Conservation (phyloP, 2,113 vertebrate species). For the sheep (Ovis aries) region DNA sequence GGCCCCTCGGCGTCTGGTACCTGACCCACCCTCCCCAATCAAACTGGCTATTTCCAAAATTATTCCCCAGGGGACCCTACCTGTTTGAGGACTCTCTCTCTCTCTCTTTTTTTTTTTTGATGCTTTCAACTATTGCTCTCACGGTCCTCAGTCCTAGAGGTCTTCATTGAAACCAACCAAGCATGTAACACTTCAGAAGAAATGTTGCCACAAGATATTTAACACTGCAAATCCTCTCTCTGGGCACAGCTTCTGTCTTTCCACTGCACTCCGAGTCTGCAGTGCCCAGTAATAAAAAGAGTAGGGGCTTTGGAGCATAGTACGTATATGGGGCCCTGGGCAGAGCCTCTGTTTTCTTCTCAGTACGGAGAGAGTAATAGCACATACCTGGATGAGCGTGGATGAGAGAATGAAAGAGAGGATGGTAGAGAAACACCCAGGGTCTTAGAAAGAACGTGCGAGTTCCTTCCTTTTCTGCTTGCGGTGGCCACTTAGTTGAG, state of each 20-base stretch:
- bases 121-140: conserved; percentile 33
- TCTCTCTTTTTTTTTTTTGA: background rate
- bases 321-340: background rate
- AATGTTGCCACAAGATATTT: conserved; percentile 32
- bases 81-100: background rate
- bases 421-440: background rate
- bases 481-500: background rate
- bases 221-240: background rate
- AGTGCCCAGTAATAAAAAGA: background rate
- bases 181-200: conserved; percentile 43
- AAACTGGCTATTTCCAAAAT: background rate
- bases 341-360: background rate
- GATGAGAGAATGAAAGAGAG: background rate
- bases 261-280: background rate
- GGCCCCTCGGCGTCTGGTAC: background rate
- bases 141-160: background rate
- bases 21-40: background rate
- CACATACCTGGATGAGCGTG: background rate
- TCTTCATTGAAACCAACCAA: conserved; percentile 42
- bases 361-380: background rate
- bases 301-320: background rate
- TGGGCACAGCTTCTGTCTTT: conserved; percentile 43
- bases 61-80: background rate
- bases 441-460: background rate
- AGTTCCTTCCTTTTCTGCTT: background rate